phyloP scores from a whole-genome alignment of 2,113 vertebrate genomes.

The Pelecanoides urinatrix region DNA sequence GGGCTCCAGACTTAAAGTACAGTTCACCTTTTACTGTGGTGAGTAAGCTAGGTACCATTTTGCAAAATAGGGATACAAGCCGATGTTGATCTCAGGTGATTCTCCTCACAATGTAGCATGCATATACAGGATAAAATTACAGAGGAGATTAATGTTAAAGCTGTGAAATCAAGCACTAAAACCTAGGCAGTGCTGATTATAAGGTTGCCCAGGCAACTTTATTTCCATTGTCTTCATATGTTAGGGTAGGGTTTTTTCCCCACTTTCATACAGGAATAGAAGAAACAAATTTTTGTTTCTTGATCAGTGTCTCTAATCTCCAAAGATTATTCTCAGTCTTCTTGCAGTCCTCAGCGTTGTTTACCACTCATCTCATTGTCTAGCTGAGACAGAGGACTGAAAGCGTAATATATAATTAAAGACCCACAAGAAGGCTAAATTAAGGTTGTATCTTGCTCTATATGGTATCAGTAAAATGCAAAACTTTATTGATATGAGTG shows the following conservation, averaged over 20 bases:
- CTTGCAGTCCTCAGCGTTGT: background rate
- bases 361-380: background rate
- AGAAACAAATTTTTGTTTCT: background rate
- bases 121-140: background rate
- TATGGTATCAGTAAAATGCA: background rate
- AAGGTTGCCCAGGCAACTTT: slow-evolving; percentile 7
- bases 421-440: background rate
- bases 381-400: background rate
- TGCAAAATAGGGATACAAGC: background rate
- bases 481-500: background rate
- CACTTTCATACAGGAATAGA: background rate
- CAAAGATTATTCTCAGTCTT: background rate
- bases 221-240: background rate
- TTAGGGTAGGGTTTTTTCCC: background rate
- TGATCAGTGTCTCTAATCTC: background rate
- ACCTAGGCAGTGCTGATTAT: background rate
- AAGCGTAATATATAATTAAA: background rate
- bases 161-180: background rate
- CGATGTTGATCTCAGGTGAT: background rate
- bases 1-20: background rate
- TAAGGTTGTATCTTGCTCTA: background rate
- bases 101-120: background rate
- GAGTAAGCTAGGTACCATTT: background rate
- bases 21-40: background rate
- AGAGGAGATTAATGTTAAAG: background rate